Evolutionary conservation across 2,797 vertebrate genomes (phyloP), one percentile per base, ranked within the genome.

Genomic region (Borostomias antarcticus): DNA sequence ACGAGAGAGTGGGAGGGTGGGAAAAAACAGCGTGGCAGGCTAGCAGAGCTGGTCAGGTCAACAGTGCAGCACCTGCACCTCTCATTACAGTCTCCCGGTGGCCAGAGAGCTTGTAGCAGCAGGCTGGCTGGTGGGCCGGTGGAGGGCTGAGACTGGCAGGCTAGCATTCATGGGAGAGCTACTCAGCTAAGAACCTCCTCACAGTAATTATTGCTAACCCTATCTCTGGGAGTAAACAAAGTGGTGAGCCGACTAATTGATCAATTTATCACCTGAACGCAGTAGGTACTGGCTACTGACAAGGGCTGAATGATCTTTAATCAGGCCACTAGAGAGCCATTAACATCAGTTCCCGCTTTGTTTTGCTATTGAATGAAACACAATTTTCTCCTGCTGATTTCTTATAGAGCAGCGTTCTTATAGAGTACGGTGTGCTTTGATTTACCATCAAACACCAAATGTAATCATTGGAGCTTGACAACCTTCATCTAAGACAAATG

Each of bases 1-100:
- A 76, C 79, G 72, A 83, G 82, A 83, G 66, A 43, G 77, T 81
- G 67, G 76, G 76, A 85, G 82, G 76, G 84, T 72, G 79, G 66
- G 69, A 73, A n/a, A n/a, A n/a, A n/a, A n/a, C n/a, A n/a, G n/a
- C n/a, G n/a, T n/a, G n/a, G n/a, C n/a, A n/a, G 78, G 76, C 70
- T 64, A 80, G 76, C n/a, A 81, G 83, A 70, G 69, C 47, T 53
- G 79, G 85, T 73, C 81, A 69, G 62, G 62, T 65, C 75, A 79
- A 72, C 60, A 30, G 73, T 83, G 83, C 76, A 59, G 73, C 59
- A 51, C 74, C 69, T 43, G 67, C 73, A 70, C 74, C n/a, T 57
- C 78, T 88, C 81, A 82, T 29, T 30, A 6, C 6, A 28, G n/a
- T 29, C 53, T 53, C 15, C 1, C 11, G 30, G 28, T 6, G 53